A percentile compares a stretch with the other conserved stretches of the same genome.
phyloP scores from a whole-genome alignment of 2,113 vertebrate species.

The Irena cyanogastra region DNA sequence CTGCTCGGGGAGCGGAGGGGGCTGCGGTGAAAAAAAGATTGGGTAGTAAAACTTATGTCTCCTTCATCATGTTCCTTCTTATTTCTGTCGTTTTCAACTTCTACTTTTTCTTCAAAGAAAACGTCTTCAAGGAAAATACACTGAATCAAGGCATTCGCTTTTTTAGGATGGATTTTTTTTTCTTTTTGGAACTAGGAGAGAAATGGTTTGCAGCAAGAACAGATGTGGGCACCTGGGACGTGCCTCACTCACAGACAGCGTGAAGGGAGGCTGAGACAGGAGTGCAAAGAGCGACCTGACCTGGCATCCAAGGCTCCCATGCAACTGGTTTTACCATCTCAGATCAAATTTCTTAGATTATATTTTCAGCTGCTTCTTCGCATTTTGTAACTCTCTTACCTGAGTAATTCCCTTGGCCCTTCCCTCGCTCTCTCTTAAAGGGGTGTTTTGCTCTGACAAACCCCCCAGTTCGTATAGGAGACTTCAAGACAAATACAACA shows the following conservation, averaged over 20 bases:
- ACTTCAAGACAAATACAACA: neutral
- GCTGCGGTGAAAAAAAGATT: fast-evolving
- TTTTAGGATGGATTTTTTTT: neutral
- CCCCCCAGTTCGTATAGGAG: neutral
- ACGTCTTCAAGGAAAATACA: neutral
- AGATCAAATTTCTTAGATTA: neutral
- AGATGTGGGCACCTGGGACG: neutral
- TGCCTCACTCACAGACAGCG: neutral
- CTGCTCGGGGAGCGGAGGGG: fast-evolving
- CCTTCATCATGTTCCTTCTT: neutral
- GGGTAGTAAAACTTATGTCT: neutral
- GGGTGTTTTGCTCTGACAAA: neutral
- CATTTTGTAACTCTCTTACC: neutral
- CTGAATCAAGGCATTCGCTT: neutral
- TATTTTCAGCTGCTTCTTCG: neutral
- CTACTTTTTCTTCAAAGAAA: neutral
- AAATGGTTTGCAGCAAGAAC: neutral
- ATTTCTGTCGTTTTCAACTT: neutral
- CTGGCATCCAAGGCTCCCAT: neutral
- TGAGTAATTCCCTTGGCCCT: neutral
- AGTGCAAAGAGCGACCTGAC: fast-evolving
- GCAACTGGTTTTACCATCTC: neutral
- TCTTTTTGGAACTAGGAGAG: neutral
- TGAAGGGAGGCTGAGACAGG: neutral
- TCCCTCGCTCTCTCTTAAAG: fast-evolving